A percentile compares a stretch with the other conserved stretches of the same genome.
Conservation (phyloP, 2,113 vertebrate species). For the Tetrax tetrax region DNA sequence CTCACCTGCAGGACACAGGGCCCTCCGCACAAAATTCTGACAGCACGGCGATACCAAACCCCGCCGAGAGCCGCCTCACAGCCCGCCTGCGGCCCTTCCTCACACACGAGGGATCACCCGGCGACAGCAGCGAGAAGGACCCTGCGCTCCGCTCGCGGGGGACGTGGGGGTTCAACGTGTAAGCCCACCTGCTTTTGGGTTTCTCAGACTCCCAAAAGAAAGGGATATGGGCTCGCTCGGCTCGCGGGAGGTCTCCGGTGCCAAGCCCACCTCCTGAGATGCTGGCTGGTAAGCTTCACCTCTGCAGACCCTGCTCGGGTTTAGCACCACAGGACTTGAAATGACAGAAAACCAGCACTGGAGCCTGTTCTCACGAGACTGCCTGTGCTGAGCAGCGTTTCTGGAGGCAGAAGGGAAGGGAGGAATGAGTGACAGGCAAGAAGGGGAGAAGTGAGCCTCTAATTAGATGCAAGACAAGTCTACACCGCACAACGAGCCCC, state of each 20-base stretch:
- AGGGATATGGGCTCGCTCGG: not conserved
- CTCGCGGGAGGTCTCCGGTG: not conserved
- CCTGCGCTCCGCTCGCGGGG: not conserved
- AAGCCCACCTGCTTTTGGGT: not conserved
- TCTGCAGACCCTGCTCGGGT: not conserved
- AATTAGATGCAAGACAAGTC: conserved; percentile 21
- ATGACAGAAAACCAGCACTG: not conserved
- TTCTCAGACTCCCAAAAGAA: not conserved
- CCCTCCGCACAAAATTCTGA: not conserved
- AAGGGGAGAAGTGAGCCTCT: not conserved
- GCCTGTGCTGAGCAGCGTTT: not conserved
- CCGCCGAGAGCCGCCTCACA: not conserved
- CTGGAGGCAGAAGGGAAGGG: not conserved
- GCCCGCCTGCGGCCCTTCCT: not conserved
- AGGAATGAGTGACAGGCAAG: not conserved
- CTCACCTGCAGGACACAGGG: not conserved
- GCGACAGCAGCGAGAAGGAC: too few relatives aligned
- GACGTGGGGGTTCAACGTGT: rapidly evolving
- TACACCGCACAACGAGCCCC: conserved; percentile 7
- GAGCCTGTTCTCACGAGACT: not conserved
- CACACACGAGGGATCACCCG: rapidly evolving
- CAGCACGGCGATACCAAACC: rapidly evolving
- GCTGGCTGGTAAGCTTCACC: not conserved
- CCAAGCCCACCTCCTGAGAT: not conserved
- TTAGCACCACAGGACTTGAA: not conserved